These are phyloP conservation scores for Drosophila sp. DNA, from an alignment of 1,140 invertebrate genomes.

Conservation along the genomic window DNA sequence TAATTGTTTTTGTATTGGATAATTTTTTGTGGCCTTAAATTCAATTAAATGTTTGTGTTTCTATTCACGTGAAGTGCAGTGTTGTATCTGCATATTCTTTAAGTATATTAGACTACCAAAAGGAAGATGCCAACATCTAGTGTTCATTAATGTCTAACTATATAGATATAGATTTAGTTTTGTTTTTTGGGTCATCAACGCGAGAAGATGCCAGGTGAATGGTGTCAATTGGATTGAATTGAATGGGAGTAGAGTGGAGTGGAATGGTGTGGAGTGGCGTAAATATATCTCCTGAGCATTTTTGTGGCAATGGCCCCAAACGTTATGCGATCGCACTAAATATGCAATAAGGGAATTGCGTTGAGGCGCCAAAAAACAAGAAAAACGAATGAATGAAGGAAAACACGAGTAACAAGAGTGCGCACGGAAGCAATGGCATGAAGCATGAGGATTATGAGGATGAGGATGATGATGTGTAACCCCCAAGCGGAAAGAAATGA, in stretches of 20 bases:
- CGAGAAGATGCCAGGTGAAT: no score
- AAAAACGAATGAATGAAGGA: background rate
- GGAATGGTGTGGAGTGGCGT: background rate
- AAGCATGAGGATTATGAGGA: background rate
- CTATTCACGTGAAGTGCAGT: no score
- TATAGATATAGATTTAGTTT: no score
- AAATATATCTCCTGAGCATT: constrained; percentile 11
- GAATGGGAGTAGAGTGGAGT: background rate
- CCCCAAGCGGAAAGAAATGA: constrained; percentile 29
- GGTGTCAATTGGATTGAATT: no score
- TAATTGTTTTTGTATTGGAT: no score
- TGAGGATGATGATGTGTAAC: constrained; percentile 31
- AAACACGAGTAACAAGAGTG: constrained; percentile 26
- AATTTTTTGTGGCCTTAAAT: no score
- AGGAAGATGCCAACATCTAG: no score
- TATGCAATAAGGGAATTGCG: constrained; percentile 5
- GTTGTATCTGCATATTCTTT: no score
- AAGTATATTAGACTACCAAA: no score
- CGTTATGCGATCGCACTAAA: constrained; percentile 2
- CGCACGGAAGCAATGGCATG: constrained; percentile 21
- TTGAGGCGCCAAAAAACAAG: constrained; percentile 6
- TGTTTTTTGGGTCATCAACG: no score
- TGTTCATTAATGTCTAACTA: no score
- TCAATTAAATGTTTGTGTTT: no score
- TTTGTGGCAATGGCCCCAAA: constrained; percentile 19